Evolutionary conservation across 2,888 invertebrate genomes (phyloP).

Genomic region (Tachina lurida): DNA sequence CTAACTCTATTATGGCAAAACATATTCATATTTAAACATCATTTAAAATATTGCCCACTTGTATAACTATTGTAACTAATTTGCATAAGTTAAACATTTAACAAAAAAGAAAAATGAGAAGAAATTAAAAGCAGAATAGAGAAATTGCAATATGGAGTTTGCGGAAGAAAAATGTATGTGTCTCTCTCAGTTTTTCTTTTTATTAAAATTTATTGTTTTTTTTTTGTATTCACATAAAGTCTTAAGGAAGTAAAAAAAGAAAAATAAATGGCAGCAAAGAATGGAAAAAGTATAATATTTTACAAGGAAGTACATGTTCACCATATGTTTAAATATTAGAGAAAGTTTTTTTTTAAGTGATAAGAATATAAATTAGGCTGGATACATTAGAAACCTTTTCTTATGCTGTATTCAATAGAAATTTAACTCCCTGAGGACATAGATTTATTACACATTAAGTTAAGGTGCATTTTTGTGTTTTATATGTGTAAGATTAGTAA

Average conservation of each 20-base stretch:
- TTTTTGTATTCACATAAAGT: conserved; percentile 1
- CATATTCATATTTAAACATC: conserved; percentile 63
- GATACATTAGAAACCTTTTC: too few relatives aligned
- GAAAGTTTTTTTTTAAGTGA: too few relatives aligned
- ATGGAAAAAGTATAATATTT: too few relatives aligned
- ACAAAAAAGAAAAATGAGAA: conserved; percentile 21
- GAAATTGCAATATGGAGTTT: conserved; percentile 4
- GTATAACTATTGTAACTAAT: conserved; percentile 64
- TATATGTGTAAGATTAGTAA: too few relatives aligned
- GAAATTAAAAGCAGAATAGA: not conserved
- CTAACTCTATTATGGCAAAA: conserved; percentile 41
- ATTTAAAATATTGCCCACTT: conserved; percentile 66
- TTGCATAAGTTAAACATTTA: conserved; percentile 70
- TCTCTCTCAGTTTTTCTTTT: not conserved
- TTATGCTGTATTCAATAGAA: too few relatives aligned
- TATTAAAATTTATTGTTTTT: conserved; percentile 1
- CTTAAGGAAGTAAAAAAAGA: not conserved
- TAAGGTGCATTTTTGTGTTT: too few relatives aligned
- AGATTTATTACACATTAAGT: too few relatives aligned
- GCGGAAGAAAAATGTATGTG: not conserved
- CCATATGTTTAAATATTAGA: too few relatives aligned
- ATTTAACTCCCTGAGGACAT: too few relatives aligned
- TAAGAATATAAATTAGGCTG: too few relatives aligned
- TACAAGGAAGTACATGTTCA: too few relatives aligned
- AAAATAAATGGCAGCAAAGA: too few relatives aligned